These are phyloP conservation scores for Seriola dumerili DNA, from an alignment of 2,113 vertebrate genomes.

Conservation along the genomic window DNA sequence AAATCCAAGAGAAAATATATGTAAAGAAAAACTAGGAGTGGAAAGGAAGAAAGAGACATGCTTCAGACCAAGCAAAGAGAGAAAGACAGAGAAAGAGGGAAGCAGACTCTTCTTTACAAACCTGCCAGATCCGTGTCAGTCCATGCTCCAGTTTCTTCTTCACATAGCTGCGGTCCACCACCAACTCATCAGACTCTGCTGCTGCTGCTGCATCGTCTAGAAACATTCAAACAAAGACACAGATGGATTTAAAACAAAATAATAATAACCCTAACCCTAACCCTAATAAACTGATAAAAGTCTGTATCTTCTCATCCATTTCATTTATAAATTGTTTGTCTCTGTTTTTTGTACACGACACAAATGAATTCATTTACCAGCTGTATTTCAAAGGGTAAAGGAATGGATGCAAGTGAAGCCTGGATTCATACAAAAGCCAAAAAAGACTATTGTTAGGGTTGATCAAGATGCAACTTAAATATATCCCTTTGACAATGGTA, in stretches of 20 bases:
- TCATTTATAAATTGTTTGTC: neutral
- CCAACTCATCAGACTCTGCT: slow-evolving; percentile 87
- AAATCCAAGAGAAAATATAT: neutral
- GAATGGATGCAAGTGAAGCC: neutral
- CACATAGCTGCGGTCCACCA: slow-evolving; percentile 95
- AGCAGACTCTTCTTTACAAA: slow-evolving; percentile 64
- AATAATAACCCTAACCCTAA: no score
- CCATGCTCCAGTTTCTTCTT: slow-evolving; percentile 98
- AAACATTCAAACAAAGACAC: slow-evolving; percentile 21
- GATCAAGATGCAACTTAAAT: slow-evolving; percentile 6
- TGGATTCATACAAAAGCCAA: neutral
- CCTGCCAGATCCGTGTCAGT: slow-evolving; percentile 98
- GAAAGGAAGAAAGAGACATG: neutral
- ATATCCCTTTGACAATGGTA: neutral
- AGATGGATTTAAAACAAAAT: neutral
- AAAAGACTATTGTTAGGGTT: neutral
- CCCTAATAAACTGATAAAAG: neutral
- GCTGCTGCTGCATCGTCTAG: slow-evolving; percentile 66
- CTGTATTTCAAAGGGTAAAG: neutral
- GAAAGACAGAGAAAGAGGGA: neutral
- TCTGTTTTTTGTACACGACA: neutral
- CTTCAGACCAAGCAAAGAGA: neutral
- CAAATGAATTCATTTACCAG: neutral
- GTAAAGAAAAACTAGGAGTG: neutral
- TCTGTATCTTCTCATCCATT: neutral